A percentile compares a stretch with the other conserved stretches of the same genome.
phyloP scores from a whole-genome alignment of 1,140 invertebrate species.

The Hylyphantes graminicola region DNA sequence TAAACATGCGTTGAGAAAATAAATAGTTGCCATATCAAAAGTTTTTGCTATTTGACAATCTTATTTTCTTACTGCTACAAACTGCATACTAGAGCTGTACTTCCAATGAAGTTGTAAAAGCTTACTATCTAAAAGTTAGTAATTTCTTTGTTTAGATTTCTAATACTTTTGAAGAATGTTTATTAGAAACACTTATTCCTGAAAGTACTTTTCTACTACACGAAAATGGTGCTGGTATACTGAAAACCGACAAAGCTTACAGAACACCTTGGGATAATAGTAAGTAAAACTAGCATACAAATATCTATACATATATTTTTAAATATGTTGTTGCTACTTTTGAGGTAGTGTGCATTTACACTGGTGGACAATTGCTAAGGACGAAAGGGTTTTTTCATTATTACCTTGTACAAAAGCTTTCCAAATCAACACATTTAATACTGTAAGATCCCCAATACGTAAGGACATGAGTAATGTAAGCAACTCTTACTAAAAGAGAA shows the following conservation, averaged over 20 bases:
- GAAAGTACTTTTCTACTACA: conserved; percentile 13
- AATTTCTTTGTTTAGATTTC: conserved; percentile 6
- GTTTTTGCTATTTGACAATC: not conserved
- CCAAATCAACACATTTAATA: too few species aligned
- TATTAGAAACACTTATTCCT: conserved; percentile 5
- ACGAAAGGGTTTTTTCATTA: too few species aligned
- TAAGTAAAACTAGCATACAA: not conserved
- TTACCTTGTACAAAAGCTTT: too few species aligned
- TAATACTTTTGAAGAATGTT: conserved; percentile 10
- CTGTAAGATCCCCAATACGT: too few species aligned
- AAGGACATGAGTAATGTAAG: too few species aligned
- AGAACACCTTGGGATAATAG: conserved; percentile 16
- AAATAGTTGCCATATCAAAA: not conserved
- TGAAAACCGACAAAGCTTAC: not conserved
- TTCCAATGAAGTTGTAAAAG: not conserved
- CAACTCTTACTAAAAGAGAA: too few species aligned
- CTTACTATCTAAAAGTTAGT: not conserved
- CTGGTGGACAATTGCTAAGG: too few species aligned
- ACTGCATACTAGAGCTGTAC: not conserved
- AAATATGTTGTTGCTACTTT: not conserved
- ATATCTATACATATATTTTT: not conserved
- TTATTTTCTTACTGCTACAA: not conserved
- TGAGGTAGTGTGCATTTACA: not conserved
- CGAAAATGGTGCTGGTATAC: not conserved
- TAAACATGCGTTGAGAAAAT: not conserved